Conservation (phyloP, 2,888 invertebrate species). For the Caradrina kadenii region DNA sequence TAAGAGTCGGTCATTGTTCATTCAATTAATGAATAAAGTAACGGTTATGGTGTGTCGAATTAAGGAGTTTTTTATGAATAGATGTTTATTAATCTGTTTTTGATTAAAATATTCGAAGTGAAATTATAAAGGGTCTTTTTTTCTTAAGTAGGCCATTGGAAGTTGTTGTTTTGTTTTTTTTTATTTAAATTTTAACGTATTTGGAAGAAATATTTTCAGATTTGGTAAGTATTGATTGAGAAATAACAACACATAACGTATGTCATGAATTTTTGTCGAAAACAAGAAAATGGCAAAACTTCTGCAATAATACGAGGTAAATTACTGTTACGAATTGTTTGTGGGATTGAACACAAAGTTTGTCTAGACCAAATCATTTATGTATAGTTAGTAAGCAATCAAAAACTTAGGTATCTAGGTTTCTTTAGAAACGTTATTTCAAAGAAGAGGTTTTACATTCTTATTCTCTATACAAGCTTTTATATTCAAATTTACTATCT, state of each 20-base stretch:
- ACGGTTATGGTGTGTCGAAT: slow-evolving; percentile 61
- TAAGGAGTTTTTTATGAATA: slow-evolving; percentile 60
- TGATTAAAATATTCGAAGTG: slow-evolving; percentile 37
- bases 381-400: slow-evolving; percentile 14
- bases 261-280: slow-evolving; percentile 14
- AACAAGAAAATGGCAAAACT: slow-evolving; percentile 46
- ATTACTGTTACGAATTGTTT: slow-evolving; percentile 38
- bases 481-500: slow-evolving; percentile 38
- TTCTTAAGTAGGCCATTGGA: slow-evolving; percentile 10
- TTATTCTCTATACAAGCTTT: slow-evolving; percentile 34
- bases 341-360: slow-evolving; percentile 33
- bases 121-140: slow-evolving; percentile 18
- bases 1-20: slow-evolving; percentile 69
- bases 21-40: slow-evolving; percentile 69
- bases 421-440: slow-evolving; percentile 17
- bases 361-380: slow-evolving; percentile 43
- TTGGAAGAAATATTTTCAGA: background rate
- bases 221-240: background rate
- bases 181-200: background rate
- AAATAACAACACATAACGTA: slow-evolving; percentile 1
- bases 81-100: slow-evolving; percentile 43
- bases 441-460: slow-evolving; percentile 17
- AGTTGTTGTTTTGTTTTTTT: background rate
- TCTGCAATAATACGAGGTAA: slow-evolving; percentile 40
- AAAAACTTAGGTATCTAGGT: slow-evolving; percentile 13